These are phyloP conservation scores for Callimorpha dominula DNA, from an alignment of 2,888 invertebrate genomes.

Conservation along the genomic window DNA sequence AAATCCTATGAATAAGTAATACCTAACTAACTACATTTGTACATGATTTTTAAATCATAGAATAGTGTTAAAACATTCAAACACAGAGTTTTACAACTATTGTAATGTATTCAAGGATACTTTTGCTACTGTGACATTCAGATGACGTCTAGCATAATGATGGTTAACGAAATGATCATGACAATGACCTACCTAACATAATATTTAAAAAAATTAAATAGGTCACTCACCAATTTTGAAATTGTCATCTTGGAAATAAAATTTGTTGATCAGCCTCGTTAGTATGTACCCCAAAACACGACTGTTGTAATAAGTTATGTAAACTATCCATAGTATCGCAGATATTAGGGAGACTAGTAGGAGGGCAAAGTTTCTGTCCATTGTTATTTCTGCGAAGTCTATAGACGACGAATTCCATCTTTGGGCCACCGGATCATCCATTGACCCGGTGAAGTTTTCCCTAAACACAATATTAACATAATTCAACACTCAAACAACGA, in stretches of 20 bases:
- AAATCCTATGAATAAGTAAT: background rate
- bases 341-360: slow-evolving; percentile 93
- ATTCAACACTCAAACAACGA: slow-evolving; percentile 39
- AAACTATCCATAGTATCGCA: slow-evolving; percentile 96
- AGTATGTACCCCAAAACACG: slow-evolving; percentile 96
- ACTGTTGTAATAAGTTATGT: slow-evolving; percentile 98
- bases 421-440: slow-evolving; percentile 74
- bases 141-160: background rate
- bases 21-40: background rate
- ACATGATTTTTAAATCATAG: background rate
- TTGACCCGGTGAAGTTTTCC: slow-evolving; percentile 70
- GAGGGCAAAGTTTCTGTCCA: slow-evolving; percentile 92
- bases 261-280: slow-evolving; percentile 95
- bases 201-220: slow-evolving; percentile 33
- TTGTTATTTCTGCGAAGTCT: slow-evolving; percentile 89
- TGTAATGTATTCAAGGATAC: background rate
- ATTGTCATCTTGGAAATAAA: slow-evolving; percentile 94
- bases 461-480: slow-evolving; percentile 62
- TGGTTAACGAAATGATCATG: slow-evolving; percentile 25
- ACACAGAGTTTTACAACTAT: background rate
- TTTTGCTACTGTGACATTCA: background rate
- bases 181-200: slow-evolving; percentile 35
- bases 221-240: slow-evolving; percentile 93
- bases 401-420: slow-evolving; percentile 88
- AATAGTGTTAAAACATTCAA: background rate